Base-by-base conservation (phyloP, 2,113 vertebrate species). In the Xyrauchen texanus region DNA sequence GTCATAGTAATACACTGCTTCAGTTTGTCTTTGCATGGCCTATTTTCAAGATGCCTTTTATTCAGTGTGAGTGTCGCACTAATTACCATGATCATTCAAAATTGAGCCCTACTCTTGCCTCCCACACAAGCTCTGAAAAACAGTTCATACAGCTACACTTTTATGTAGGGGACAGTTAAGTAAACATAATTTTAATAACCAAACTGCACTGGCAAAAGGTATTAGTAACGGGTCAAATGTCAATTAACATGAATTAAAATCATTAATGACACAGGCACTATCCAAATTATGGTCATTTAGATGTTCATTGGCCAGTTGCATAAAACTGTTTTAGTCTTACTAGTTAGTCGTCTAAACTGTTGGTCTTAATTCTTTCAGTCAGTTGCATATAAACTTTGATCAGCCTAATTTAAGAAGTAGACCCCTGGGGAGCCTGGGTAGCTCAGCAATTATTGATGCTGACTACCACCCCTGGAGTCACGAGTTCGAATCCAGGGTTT, bases 11-110 rank as follows among this genome's bases (percentile, higher is more conserved):
- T 71, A 47, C 72, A 34, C 58, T 68, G 53, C 45, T 68, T 64
- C 75, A 64, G 49, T 78, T 72, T 46, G 67, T 62, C 77, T 67
- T 61, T 44, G 67, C 69, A 70, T 70, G 70, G 57, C 49, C 75
- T 80, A 62, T 69, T 85, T 77, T 67, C 55, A 78, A 82, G 77
- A 73, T 77, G 80, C 57, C 74, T 74, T 80, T 85, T 82, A 63
- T 81, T 85, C 64, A 55, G 76, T 60, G 68, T 76, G 69, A 81
- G 80, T 47, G 81, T 66, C 68, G 69, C 57, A 80, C 70, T 85
- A 85, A 85, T 85, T 85, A 78, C 84, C 81, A 72, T 85, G 81
- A 85, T 83, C 84, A 83, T 78, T 83, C 84, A 83, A 79, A 78
- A 71, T 79, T 1, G 21, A 83, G 81, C 73, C 13, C 58, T 15